Conservation (phyloP, 2,888 invertebrate species). For the Trachelus iudaicus region DNA sequence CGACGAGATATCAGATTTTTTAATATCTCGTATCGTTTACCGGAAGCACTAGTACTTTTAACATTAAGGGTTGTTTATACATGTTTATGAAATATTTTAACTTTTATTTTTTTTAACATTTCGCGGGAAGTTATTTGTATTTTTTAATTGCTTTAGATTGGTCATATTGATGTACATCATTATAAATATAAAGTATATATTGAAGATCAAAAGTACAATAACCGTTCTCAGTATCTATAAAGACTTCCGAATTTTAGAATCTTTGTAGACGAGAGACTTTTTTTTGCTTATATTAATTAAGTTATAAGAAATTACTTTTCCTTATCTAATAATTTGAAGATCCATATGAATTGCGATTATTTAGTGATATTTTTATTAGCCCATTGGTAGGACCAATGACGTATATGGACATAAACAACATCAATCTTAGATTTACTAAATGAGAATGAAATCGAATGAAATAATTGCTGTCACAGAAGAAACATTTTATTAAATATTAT, state of each 20-base stretch:
- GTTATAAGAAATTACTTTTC: background rate
- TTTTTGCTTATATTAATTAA: background rate
- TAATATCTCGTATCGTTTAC: too few relatives aligned
- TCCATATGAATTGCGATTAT: background rate
- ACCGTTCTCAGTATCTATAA: background rate
- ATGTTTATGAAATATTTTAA: too few relatives aligned
- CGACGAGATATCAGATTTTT: too few relatives aligned
- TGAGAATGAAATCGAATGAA: background rate
- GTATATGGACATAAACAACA: background rate
- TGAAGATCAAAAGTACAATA: background rate
- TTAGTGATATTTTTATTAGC: background rate
- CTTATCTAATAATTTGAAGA: background rate
- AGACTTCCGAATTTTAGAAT: background rate
- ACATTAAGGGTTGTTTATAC: too few relatives aligned
- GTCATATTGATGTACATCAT: too few relatives aligned
- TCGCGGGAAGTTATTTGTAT: too few relatives aligned
- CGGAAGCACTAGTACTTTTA: too few relatives aligned
- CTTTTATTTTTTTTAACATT: too few relatives aligned
- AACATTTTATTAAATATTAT: background rate
- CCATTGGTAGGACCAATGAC: background rate
- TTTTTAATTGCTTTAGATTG: too few relatives aligned
- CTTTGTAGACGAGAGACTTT: background rate
- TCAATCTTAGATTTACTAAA: background rate
- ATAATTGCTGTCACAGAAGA: background rate
- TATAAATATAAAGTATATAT: background rate